Conservation (phyloP, 2,888 invertebrate genomes). For the Megamerina dolium region DNA sequence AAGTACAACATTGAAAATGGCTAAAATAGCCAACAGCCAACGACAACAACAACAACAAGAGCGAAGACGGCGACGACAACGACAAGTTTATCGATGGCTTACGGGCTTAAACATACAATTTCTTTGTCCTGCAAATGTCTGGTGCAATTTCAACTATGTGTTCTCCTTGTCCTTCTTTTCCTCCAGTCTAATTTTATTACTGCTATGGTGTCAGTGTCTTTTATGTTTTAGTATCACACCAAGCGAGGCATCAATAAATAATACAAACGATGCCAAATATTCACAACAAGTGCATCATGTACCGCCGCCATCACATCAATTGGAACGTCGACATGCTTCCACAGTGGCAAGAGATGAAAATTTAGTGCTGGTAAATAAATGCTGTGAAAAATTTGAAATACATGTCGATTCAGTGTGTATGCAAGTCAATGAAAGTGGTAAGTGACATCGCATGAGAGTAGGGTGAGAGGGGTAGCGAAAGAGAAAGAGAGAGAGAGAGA, state of each 20-base stretch:
- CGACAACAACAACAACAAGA: constrained; percentile 1
- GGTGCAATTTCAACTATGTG: too few relatives aligned
- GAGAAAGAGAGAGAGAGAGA: too few relatives aligned
- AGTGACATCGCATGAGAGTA: too few relatives aligned
- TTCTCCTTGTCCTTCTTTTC: too few relatives aligned
- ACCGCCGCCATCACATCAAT: constrained; percentile 6
- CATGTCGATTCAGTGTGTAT: constrained; percentile 63
- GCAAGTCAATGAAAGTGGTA: constrained; percentile 56
- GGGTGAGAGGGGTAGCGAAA: too few relatives aligned
- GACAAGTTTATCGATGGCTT: neutral
- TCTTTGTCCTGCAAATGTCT: too few relatives aligned
- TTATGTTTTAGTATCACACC: neutral
- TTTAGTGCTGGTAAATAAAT: constrained; percentile 65
- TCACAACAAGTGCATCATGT: neutral
- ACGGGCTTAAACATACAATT: too few relatives aligned
- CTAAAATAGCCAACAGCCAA: constrained; percentile 2
- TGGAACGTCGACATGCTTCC: constrained; percentile 12
- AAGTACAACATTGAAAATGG: too few relatives aligned
- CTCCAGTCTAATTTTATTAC: neutral
- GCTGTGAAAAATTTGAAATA: constrained; percentile 68
- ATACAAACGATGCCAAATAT: too few relatives aligned
- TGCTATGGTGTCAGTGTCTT: too few relatives aligned
- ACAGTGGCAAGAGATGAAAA: constrained; percentile 24
- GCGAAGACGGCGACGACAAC: neutral
- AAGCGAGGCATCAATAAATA: neutral